phyloP scores from a whole-genome alignment of 2,888 invertebrate species.

The Tineola bisselliella region DNA sequence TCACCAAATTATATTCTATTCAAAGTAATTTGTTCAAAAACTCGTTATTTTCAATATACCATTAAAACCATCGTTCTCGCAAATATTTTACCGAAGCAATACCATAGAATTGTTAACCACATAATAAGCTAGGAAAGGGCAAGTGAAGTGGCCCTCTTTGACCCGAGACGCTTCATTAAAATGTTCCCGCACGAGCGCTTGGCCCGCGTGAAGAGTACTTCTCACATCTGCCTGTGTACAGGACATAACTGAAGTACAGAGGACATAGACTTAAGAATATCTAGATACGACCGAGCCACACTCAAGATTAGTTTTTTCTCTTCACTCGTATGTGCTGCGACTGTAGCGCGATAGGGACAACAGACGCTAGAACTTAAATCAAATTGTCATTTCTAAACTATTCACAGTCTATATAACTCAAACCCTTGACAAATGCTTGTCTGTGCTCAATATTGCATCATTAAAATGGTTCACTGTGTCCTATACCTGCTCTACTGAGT shows the following conservation, averaged over 20 bases:
- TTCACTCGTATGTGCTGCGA: no score
- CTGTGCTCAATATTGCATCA: background rate
- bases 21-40: no score
- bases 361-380: no score
- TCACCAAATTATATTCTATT: no score
- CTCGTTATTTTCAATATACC: no score
- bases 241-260: background rate
- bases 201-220: background rate
- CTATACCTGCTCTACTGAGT: background rate
- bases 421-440: slow-evolving; percentile 1
- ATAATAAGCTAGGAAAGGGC: slow-evolving; percentile 4
- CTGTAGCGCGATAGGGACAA: background rate
- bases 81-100: background rate
- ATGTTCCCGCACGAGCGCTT: background rate
- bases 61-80: no score
- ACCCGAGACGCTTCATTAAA: background rate
- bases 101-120: background rate
- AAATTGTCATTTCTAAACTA: background rate
- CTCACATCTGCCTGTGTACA: background rate
- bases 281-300: background rate
- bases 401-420: background rate
- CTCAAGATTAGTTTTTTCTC: no score
- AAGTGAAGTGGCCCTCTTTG: background rate
- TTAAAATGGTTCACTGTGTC: slow-evolving; percentile 8
- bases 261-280: background rate